phyloP scores from a whole-genome alignment of 2,113 vertebrate species.

The Pteropus alecto region DNA sequence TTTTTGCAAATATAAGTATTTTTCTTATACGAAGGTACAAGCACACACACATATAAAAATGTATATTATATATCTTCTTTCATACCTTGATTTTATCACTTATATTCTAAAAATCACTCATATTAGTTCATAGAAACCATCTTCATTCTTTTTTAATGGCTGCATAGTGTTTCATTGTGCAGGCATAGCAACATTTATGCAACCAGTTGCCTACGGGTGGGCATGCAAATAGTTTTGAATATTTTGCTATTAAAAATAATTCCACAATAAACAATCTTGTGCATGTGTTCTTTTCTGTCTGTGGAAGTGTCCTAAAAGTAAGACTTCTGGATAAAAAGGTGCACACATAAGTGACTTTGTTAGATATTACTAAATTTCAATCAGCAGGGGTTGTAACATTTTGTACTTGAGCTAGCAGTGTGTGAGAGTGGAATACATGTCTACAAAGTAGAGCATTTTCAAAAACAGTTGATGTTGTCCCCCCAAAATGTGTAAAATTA shows the following conservation, averaged over 20 bases:
- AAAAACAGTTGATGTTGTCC: background rate
- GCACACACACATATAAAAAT: background rate
- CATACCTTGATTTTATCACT: background rate
- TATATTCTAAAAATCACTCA: background rate
- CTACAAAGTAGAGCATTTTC: background rate
- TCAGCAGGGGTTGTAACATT: background rate
- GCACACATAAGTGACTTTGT: background rate
- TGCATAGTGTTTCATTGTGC: background rate
- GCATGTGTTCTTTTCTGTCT: background rate
- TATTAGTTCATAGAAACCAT: background rate
- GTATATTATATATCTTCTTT: background rate
- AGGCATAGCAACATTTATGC: background rate
- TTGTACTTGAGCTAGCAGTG: background rate
- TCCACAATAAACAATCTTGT: background rate
- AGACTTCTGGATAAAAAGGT: background rate
- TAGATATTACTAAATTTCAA: background rate
- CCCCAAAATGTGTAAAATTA: background rate
- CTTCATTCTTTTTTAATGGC: background rate
- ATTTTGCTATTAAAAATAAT: slow-evolving; percentile 4
- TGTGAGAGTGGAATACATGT: background rate
- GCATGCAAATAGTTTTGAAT: background rate
- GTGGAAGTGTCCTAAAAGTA: background rate
- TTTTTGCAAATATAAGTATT: background rate
- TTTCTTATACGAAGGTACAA: background rate
- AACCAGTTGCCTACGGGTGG: background rate